These are phyloP conservation scores for Alces alces DNA, from an alignment of 2,113 vertebrate species.

Conservation along the genomic window DNA sequence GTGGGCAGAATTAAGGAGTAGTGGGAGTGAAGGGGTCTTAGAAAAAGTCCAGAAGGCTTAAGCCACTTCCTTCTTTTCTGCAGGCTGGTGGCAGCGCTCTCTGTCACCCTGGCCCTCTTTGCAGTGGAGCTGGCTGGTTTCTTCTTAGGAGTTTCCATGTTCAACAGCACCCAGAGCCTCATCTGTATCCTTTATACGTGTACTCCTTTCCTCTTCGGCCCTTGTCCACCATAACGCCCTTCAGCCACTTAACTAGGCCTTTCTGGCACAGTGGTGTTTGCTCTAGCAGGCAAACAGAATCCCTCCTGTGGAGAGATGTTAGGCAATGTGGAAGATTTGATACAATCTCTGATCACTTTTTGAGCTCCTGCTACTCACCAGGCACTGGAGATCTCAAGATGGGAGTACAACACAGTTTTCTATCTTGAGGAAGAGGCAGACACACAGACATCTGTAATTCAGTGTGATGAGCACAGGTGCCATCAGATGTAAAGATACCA, in stretches of 20 bases:
- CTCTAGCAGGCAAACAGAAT: not conserved
- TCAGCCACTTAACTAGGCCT: not conserved
- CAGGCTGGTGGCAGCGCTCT: slow-evolving; percentile 87
- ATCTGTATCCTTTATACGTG: slow-evolving; percentile 89
- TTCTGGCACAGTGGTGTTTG: not conserved
- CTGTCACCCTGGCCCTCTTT: slow-evolving; percentile 88
- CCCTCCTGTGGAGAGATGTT: not conserved
- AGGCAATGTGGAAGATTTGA: not conserved
- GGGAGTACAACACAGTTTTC: not conserved
- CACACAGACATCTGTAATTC: not conserved
- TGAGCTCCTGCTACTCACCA: not conserved
- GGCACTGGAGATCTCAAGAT: not conserved
- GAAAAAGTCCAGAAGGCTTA: not conserved
- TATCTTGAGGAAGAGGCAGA: not conserved
- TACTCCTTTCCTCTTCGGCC: not conserved
- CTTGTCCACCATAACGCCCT: not conserved
- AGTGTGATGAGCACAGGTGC: not conserved
- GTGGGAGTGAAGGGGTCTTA: not conserved
- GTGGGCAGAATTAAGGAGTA: not conserved
- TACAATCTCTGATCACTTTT: not conserved
- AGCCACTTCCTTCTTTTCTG: not conserved
- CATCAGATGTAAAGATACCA: not conserved
- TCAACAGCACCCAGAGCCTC: slow-evolving; percentile 87
- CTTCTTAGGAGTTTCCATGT: slow-evolving; percentile 91
- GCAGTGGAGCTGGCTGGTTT: slow-evolving; percentile 88